These are phyloP conservation scores for Drosophila anomalipes DNA, from an alignment of 2,888 invertebrate species.

Conservation along the genomic window DNA sequence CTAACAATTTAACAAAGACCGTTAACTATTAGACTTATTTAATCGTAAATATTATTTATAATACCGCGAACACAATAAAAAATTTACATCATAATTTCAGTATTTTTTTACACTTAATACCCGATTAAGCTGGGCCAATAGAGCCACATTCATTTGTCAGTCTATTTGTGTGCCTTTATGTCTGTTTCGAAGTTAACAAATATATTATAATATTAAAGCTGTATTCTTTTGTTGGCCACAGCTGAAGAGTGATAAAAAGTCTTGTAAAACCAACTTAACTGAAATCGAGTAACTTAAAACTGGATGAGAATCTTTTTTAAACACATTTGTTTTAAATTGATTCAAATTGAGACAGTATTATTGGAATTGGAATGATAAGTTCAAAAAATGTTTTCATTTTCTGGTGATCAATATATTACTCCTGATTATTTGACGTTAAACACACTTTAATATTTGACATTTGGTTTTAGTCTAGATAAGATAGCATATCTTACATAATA, in stretches of 20 bases:
- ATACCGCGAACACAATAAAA: slow-evolving; percentile 21
- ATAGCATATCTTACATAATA: slow-evolving; percentile 1
- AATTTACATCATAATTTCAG: slow-evolving; percentile 6
- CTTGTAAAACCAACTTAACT: not conserved
- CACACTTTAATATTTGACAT: not conserved
- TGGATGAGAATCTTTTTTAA: not conserved
- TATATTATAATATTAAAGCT: not conserved
- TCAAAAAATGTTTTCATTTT: not conserved
- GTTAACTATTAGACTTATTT: slow-evolving; percentile 22
- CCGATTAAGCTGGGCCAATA: not conserved
- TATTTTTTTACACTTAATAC: slow-evolving; percentile 4
- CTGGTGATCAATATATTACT: not conserved
- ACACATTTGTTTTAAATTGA: not conserved
- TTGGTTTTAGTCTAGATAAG: slow-evolving; percentile 9
- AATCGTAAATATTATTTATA: slow-evolving; percentile 16
- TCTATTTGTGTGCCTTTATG: not conserved
- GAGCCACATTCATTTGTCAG: slow-evolving; percentile 7
- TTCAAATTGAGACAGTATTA: not conserved
- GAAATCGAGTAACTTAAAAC: not conserved
- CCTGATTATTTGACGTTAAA: not conserved
- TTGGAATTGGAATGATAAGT: not conserved
- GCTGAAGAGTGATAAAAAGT: not conserved
- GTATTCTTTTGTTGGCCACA: not conserved
- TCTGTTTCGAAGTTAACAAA: not conserved
- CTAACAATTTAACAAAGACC: slow-evolving; percentile 32